Evolutionary conservation across 2,888 invertebrate genomes (phyloP), one percentile per base, ranked within the genome.

Genomic region (Phyllotreta cruciferae): DNA sequence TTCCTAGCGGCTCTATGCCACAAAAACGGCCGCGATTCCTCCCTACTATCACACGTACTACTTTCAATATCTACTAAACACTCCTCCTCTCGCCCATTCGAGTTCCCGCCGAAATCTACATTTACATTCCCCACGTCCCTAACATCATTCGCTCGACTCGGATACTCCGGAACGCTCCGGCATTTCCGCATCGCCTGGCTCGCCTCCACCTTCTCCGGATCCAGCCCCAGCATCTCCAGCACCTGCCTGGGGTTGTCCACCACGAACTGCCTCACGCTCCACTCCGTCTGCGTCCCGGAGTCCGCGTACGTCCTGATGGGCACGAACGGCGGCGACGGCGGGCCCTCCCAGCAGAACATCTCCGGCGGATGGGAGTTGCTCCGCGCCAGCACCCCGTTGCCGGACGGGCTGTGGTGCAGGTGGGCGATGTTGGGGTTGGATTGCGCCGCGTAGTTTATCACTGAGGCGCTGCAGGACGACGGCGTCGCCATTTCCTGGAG

Each of bases 311-410:
- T 53, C 6, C 64, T 45, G 14, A 66, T 62, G 0, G 71, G 49
- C 2, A 83, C 82, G 35, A 83, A 82, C 3, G 76, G 66, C 5
- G 83, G 81, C 34, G 70, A 67, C 81, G 79, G 83, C 80, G 74
- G 84, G 81, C 84, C 85, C 73, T 90, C 90, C 86, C 92, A 90
- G 73, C 89, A 89, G 80, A 93, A 90, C 68, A 92, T 92, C 74
- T 93, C 93, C 0, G 93, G 92, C 0, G 93, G 93, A 81, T 93
- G 93, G 1, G 93, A 93, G 61, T 90, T 90, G 77, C 91, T 90
- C 63, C 93, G 85, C 1, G 91, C 91, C 56, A 93, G 83, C 66
- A 86, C 81, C 66, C 84, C 85, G 69, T 79, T 79, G 39, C 79
- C 76, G 24, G 71, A 66, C 24, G 60, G 45, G 73, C 77, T 70